These are phyloP conservation scores for Selene dorsalis DNA, from an alignment of 2,797 vertebrate species.

Conservation along the genomic window DNA sequence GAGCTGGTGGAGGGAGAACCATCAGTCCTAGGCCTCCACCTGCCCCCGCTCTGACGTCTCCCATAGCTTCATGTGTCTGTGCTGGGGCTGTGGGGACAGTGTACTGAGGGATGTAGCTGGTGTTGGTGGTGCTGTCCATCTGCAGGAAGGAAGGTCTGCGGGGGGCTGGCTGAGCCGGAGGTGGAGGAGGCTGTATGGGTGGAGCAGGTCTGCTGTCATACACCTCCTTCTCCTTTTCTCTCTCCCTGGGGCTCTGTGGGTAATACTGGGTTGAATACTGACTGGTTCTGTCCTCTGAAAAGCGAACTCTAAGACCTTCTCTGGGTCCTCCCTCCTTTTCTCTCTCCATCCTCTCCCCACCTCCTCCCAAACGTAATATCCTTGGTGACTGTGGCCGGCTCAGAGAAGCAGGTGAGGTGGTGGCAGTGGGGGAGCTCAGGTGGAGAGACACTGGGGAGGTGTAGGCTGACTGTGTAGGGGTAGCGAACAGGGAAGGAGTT, in stretches of 20 bases:
- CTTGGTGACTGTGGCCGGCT: constrained; percentile 85
- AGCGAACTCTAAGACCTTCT: constrained; percentile 84
- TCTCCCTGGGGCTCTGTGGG: constrained; percentile 76
- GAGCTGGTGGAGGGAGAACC: constrained; percentile 91
- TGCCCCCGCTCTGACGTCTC: constrained; percentile 46
- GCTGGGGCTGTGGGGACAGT: constrained; percentile 75
- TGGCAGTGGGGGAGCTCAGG: constrained; percentile 78
- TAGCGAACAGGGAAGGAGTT: constrained; percentile 81
- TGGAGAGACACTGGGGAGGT: constrained; percentile 81
- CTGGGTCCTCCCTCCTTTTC: constrained; percentile 73
- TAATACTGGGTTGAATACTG: constrained; percentile 79
- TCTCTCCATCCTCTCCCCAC: constrained; percentile 73
- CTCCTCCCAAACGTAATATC: constrained; percentile 79
- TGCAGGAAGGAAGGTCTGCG: constrained; percentile 83
- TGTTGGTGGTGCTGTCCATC: constrained; percentile 79
- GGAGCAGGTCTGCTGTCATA: constrained; percentile 84
- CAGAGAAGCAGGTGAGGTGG: constrained; percentile 78
- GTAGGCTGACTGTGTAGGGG: constrained; percentile 80
- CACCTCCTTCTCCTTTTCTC: constrained; percentile 73
- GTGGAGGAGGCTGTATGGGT: constrained; percentile 74
- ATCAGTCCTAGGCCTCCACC: constrained; percentile 85
- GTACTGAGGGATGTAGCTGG: constrained; percentile 79
- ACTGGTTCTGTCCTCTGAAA: constrained; percentile 81
- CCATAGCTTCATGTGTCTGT: constrained; percentile 63
- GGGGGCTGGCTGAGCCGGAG: constrained; percentile 77